Percentiles rank a stretch among this genome's conserved stretches.
These are phyloP conservation scores for Rhaphigaster nebulosa DNA, from an alignment of 2,888 invertebrate genomes.

Conservation along the genomic window DNA sequence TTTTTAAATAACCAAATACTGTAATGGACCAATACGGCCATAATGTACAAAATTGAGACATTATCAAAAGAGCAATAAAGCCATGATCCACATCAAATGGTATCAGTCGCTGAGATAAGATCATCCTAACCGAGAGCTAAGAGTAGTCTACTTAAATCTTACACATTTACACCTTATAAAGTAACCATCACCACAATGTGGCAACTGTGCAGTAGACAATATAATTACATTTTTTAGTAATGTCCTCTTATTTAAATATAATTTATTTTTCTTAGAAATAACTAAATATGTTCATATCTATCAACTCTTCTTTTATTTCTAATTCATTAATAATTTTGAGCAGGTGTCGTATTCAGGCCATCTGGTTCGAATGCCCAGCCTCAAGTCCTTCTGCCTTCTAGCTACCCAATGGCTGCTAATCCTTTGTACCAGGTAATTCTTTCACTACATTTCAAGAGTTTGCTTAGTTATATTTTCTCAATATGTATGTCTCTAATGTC, in stretches of 20 bases:
- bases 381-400: constrained; percentile 73
- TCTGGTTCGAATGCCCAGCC: constrained; percentile 72
- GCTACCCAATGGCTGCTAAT: constrained; percentile 75
- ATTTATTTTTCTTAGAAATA: not conserved
- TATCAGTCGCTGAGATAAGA: not conserved
- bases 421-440: constrained; percentile 76
- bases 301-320: not conserved
- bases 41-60: no score
- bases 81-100: not conserved
- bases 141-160: no score
- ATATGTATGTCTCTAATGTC: not conserved
- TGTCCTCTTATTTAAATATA: not conserved
- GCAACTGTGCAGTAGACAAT: not conserved
- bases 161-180: no score
- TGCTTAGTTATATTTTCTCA: not conserved
- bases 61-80: not conserved
- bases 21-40: no score
- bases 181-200: no score
- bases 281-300: not conserved
- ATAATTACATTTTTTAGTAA: not conserved
- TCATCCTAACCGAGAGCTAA: no score
- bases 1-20: no score
- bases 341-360: constrained; percentile 80
- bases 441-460: not conserved
- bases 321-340: constrained; percentile 60